A percentile compares a stretch with the other conserved stretches of the same genome.
phyloP scores from a whole-genome alignment of 2,888 invertebrate species.

The Leucania comma region DNA sequence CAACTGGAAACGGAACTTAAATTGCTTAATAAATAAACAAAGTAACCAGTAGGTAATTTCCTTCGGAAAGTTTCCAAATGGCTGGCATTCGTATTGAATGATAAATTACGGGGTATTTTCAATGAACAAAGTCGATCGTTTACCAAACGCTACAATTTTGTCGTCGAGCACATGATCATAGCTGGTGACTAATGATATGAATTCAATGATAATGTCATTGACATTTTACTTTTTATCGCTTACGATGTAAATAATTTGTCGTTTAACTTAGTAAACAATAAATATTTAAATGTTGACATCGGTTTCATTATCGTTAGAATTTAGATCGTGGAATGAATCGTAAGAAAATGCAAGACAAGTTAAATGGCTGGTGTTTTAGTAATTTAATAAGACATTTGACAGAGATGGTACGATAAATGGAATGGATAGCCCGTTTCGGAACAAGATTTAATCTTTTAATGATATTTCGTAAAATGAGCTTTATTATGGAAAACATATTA shows the following conservation, averaged over 20 bases:
- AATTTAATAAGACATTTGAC: slow-evolving; percentile 5
- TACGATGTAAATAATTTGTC: slow-evolving; percentile 26
- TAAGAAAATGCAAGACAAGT: slow-evolving; percentile 5
- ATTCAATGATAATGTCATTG: slow-evolving; percentile 41
- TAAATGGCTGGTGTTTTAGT: not conserved
- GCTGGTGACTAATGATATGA: slow-evolving; percentile 42
- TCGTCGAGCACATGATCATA: slow-evolving; percentile 33
- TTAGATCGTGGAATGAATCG: not conserved
- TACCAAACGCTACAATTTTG: slow-evolving; percentile 40
- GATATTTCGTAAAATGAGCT: too few relatives aligned
- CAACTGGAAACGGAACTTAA: slow-evolving; percentile 13
- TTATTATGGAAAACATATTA: not conserved
- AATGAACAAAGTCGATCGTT: slow-evolving; percentile 36
- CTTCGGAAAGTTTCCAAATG: slow-evolving; percentile 40
- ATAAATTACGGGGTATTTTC: slow-evolving; percentile 48
- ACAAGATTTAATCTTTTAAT: not conserved
- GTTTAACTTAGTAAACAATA: slow-evolving; percentile 33
- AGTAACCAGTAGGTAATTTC: slow-evolving; percentile 27
- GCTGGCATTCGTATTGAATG: slow-evolving; percentile 32
- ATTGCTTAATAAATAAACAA: slow-evolving; percentile 42
- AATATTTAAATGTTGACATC: slow-evolving; percentile 21
- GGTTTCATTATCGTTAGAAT: slow-evolving; percentile 8
- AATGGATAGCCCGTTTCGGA: not conserved
- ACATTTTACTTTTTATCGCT: slow-evolving; percentile 42
- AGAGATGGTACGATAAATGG: not conserved